phyloP scores from a whole-genome alignment of 2,797 vertebrate species.

The Bradypodion pumilum region DNA sequence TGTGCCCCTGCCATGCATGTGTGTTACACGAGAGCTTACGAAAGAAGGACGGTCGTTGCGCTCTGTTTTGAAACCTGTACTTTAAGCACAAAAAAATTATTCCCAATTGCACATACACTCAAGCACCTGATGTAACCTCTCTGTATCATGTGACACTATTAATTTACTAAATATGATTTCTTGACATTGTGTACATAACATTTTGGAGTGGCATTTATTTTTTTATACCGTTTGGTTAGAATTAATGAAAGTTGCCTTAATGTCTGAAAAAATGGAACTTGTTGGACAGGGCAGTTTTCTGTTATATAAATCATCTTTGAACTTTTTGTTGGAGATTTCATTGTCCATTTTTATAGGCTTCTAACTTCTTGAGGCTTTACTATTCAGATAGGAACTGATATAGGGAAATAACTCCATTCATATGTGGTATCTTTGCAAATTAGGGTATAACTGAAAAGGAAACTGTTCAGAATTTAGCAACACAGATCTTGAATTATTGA shows the following conservation, averaged over 20 bases:
- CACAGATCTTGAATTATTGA: slow-evolving; percentile 47
- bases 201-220: slow-evolving; percentile 89
- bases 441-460: slow-evolving; percentile 56
- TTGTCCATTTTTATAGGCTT: slow-evolving; percentile 66
- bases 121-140: slow-evolving; percentile 76
- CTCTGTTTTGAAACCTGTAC: slow-evolving; percentile 95
- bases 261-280: slow-evolving; percentile 82
- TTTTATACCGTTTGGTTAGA: slow-evolving; percentile 85
- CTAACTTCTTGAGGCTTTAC: slow-evolving; percentile 63
- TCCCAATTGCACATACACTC: slow-evolving; percentile 71
- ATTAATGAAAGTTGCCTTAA: slow-evolving; percentile 86
- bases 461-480: slow-evolving; percentile 55
- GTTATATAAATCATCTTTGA: slow-evolving; percentile 70
- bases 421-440: slow-evolving; percentile 56
- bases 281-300: slow-evolving; percentile 79
- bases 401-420: slow-evolving; percentile 60
- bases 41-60: slow-evolving; percentile 94
- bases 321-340: slow-evolving; percentile 65
- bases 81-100: slow-evolving; percentile 75
- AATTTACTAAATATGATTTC: slow-evolving; percentile 80
- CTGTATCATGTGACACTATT: slow-evolving; percentile 77
- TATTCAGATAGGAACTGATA: slow-evolving; percentile 62
- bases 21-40: slow-evolving; percentile 95
- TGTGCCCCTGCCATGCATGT: slow-evolving; percentile 96
- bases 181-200: slow-evolving; percentile 86